Base-by-base conservation (phyloP, 2,797 vertebrate species). In the Peromyscus eremicus region DNA sequence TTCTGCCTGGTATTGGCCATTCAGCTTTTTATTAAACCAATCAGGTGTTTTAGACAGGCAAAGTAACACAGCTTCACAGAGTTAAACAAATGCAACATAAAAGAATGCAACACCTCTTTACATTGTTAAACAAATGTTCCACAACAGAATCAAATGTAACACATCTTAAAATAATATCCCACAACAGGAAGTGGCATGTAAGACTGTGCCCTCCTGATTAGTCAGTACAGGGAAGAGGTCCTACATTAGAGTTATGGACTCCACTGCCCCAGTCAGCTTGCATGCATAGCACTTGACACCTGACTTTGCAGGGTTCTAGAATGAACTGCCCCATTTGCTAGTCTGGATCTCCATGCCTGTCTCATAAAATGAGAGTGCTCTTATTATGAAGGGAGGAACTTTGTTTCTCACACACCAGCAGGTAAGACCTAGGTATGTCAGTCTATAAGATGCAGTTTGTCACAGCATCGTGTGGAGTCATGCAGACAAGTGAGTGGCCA, bases 391-490 rank as follows among this genome's bases (percentile, higher is more conserved):
- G 49, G 19, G n/a, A 73, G 68, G n/a, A 21, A 25, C 10, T 29
- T 57, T 29, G 68, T 40, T 87, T 88, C 68, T 73, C 52, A 88
- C 68, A 57, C 16, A 88, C 11, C 4, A 29, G 29, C 37, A 10
- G 6, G 32, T 25, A 37, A 88, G 62, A 29, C 8, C 43, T 79
- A 49, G 57, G 55, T 7, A 29, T 2, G 21, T 14, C 9, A n/a
- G 2, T 55, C 19, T 64, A 7, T 16, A 89, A 82, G 88, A 29
- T 2, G 13, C n/a, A 23, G 29, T 3, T 10, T 14, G 0, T 8
- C 3, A 32, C 0, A 16, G 17, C 32, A 43, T 37, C 3, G 3
- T 1, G 5, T 5, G 64, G 27, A 37, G 2, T 46, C 66, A 40
- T 10, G 52, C 2, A 0, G 13, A 57, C 64, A 68, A 46, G 62